Base-by-base conservation (phyloP, 2,113 vertebrate genomes). In the Sclerurus mexicanus region DNA sequence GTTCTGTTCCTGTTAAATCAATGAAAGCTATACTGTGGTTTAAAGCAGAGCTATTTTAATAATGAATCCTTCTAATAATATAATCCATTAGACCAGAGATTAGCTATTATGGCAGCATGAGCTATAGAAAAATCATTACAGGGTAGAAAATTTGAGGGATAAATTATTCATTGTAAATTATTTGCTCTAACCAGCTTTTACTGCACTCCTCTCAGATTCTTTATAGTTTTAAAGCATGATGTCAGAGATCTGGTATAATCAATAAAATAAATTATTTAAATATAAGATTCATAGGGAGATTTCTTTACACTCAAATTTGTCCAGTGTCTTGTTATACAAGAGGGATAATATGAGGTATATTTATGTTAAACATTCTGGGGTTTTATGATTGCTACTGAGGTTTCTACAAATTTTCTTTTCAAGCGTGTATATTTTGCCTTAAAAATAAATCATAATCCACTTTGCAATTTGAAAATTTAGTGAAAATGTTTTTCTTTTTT, bases 121-220 rank as follows among this genome's bases (percentile, higher is more conserved):
- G 25, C 53, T 87, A 58, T 56, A 72, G 89, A 89, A 92, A 96
- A 93, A 81, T 79, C 75, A 89, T 84, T 91, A 85, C 8, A 63
- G 20, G 15, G 9, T 76, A 49, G 49, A 85, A 95, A 91, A 89
- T 73, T 49, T 82, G 40, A 82, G 19, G 37, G 40, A 85, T 87
- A 85, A 92, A 91, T 94, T 95, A 95, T 92, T 93, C 7, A 82
- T 82, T 94, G 14, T 50, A 87, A 95, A 71, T 78, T 91, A 78
- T 92, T 89, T 91, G 42, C 37, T 87, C 39, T 78, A 71, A 64
- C 21, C 10, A 53, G 16, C 31, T 83, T 84, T 92, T 75, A 67
- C 63, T 74, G 31, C 28, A 62, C 5, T 78, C 8, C 18, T 78
- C 59, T 74, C 44, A 63, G 37, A 58, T 75, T 59, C 0, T 67